Conservation (phyloP, 2,113 vertebrate genomes). For the Boleophthalmus pectinirostris region DNA sequence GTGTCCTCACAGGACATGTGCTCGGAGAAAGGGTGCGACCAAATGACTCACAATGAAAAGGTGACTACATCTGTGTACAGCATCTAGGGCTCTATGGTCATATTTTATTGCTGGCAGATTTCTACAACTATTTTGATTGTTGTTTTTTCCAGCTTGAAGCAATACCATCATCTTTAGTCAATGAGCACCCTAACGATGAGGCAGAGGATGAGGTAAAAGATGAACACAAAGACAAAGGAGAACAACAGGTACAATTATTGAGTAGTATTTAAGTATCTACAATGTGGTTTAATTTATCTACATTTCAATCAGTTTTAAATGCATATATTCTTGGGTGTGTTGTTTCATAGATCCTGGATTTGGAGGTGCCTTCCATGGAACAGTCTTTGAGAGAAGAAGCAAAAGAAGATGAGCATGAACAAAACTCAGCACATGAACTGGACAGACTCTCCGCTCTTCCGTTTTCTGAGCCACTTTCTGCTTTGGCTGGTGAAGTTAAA, state of each 20-base stretch:
- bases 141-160: slow-evolving; percentile 70
- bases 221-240: slow-evolving; percentile 41
- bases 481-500: slow-evolving; percentile 45
- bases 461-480: slow-evolving; percentile 11
- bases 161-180: slow-evolving; percentile 40
- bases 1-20: slow-evolving; percentile 74
- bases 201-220: slow-evolving; percentile 51
- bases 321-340: slow-evolving; percentile 7
- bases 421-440: slow-evolving; percentile 59
- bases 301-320: neutral
- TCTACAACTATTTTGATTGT: neutral
- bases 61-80: slow-evolving; percentile 13
- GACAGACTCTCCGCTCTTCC: slow-evolving; percentile 51
- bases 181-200: slow-evolving; percentile 45
- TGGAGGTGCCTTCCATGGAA: slow-evolving; percentile 40
- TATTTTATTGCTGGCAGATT: neutral
- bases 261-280: neutral
- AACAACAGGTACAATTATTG: slow-evolving; percentile 46
- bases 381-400: slow-evolving; percentile 23
- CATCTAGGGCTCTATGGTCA: neutral
- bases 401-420: slow-evolving; percentile 20
- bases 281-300: neutral
- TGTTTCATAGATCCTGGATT: slow-evolving; percentile 67
- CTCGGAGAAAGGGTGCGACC: slow-evolving; percentile 71
- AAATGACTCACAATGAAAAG: slow-evolving; percentile 43